Evolutionary conservation across 2,113 vertebrate species (phyloP).

Genomic region (Passerina amoena): DNA sequence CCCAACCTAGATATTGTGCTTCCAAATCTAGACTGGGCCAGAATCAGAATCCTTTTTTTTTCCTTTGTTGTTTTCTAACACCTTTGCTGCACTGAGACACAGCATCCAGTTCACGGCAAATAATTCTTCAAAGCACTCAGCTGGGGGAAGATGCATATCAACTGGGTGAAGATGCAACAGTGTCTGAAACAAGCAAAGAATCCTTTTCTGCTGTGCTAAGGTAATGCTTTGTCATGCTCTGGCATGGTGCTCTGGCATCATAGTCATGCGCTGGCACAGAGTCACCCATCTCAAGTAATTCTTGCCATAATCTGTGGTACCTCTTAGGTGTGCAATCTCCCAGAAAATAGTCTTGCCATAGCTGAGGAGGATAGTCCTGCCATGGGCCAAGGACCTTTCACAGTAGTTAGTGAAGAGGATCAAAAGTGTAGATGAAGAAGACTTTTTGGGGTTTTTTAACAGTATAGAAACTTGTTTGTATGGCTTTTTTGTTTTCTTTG

Average conservation of each 20-base stretch:
- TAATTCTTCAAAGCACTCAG: not conserved
- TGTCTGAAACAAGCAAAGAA: not conserved
- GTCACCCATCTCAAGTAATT: not conserved
- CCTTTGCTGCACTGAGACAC: not conserved
- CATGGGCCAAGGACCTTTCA: not conserved
- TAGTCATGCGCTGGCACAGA: not conserved
- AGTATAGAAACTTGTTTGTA: not conserved
- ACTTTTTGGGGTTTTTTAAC: fast-evolving
- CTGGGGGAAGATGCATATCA: not conserved
- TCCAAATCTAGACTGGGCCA: not conserved
- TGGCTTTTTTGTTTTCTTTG: not conserved
- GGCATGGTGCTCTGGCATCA: not conserved
- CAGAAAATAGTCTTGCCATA: not conserved
- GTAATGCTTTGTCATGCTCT: not conserved
- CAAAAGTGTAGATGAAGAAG: not conserved
- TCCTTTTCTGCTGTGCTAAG: not conserved
- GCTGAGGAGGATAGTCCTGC: fast-evolving
- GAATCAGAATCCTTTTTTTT: not conserved
- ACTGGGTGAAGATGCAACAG: fast-evolving
- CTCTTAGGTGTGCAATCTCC: not conserved
- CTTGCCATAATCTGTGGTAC: fast-evolving
- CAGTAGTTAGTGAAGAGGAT: not conserved
- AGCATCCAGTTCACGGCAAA: not conserved
- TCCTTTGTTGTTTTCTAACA: not conserved
- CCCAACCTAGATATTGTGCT: not conserved